Conservation (phyloP, 1,140 invertebrate species). For the Solen grandis region DNA sequence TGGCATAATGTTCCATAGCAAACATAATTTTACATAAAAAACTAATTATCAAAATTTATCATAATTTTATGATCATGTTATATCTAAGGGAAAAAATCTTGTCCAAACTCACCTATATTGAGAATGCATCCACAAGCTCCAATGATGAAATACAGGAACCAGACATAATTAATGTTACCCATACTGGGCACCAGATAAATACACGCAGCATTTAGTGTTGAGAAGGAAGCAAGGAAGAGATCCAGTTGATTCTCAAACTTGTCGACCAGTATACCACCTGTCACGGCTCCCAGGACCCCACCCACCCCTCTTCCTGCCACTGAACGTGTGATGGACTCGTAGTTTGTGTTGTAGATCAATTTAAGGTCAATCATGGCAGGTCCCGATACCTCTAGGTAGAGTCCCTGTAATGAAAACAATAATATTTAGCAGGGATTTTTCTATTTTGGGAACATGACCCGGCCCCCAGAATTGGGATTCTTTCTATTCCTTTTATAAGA, state of each 20-base stretch:
- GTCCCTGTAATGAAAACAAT: conserved; percentile 19
- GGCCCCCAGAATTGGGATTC: no score
- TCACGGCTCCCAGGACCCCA: conserved; percentile 26
- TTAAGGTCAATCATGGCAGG: conserved; percentile 52
- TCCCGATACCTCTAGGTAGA: conserved; percentile 36
- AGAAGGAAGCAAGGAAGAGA: conserved; percentile 23
- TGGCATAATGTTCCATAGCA: no score
- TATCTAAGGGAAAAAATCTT: no score
- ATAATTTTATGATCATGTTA: no score
- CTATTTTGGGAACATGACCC: no score
- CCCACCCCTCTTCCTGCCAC: conserved; percentile 38
- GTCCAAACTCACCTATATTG: conserved; percentile 38
- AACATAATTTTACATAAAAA: no score
- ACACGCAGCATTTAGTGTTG: conserved; percentile 2
- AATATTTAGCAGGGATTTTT: neutral
- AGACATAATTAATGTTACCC: conserved; percentile 27
- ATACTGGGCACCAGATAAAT: conserved; percentile 13
- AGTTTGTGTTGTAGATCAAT: conserved; percentile 43
- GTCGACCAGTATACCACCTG: conserved; percentile 36
- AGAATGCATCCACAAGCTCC: conserved; percentile 3
- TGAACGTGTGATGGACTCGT: conserved; percentile 34
- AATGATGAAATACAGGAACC: conserved; percentile 34
- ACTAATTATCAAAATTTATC: no score
- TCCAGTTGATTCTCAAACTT: conserved; percentile 22
- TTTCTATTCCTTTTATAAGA: no score